Evolutionary conservation across 2,888 invertebrate species (phyloP).

Genomic region (Tenodera sinensis): DNA sequence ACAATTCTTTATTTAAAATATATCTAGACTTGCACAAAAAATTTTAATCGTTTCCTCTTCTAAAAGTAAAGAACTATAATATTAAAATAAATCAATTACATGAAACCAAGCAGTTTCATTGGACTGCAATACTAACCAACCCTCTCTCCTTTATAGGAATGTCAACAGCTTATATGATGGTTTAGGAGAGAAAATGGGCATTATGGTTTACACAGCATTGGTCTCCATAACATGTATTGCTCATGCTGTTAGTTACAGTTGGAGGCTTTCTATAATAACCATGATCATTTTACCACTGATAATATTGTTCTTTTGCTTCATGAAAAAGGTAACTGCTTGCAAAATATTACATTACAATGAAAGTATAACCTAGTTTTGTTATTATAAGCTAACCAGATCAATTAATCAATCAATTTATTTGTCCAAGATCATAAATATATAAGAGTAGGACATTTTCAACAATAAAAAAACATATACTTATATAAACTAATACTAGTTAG

Average conservation of each 20-base stretch:
- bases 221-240: slow-evolving; percentile 40
- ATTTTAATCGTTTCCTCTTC: too few species aligned
- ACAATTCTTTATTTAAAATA: too few species aligned
- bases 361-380: too few species aligned
- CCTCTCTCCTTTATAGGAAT: background rate
- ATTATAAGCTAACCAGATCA: too few species aligned
- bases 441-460: too few species aligned
- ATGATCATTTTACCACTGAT: slow-evolving; percentile 45
- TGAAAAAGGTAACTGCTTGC: slow-evolving; percentile 39
- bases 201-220: slow-evolving; percentile 24
- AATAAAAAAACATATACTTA: too few species aligned
- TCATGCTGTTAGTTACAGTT: slow-evolving; percentile 46
- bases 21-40: too few species aligned
- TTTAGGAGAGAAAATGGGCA: slow-evolving; percentile 30
- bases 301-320: slow-evolving; percentile 41
- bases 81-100: background rate
- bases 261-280: slow-evolving; percentile 48
- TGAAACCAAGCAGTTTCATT: background rate
- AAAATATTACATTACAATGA: too few species aligned
- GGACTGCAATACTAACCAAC: background rate
- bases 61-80: too few species aligned
- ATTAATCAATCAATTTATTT: too few species aligned
- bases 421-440: too few species aligned
- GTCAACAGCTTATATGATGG: background rate
- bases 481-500: too few species aligned